Evolutionary conservation across 1,140 invertebrate genomes (phyloP), one percentile per base, ranked within the genome.

Genomic region (Bombus confusus): DNA sequence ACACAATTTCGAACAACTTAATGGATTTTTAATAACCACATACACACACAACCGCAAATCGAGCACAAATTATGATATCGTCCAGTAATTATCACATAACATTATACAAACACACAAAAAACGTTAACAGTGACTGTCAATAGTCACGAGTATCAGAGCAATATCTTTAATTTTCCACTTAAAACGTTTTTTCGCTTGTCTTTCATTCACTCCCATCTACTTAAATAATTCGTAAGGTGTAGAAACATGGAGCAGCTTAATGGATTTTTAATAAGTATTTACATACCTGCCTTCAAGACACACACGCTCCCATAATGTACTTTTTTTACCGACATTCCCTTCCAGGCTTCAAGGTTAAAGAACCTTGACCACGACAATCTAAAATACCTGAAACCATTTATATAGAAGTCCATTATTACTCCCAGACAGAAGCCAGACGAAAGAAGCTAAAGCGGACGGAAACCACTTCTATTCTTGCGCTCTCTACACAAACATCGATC

Each of bases 281-380:
- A n/a, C 59, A 25, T 62, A 34, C 31, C 28, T 62, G 59, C 12
- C 28, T 62, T 12, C 28, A 62, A 62, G 3, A 62, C 1, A 25
- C 28, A 62, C 18, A 0, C 47, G 18, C 47, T 52, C 1, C 18
- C 0, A 12, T 62, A n/a, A 62, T 62, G 59, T 28, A 62, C 28
- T n/a, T 62, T 62, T 52, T 28, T 28, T 62, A 62, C 25, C 59
- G 28, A 52, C 47, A 52, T 52, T 52, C 6, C 47, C 47, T 52
- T 22, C 59, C 10, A 34, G 62, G 12, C 62, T 64, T 31, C 62
- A n/a, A 37, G 66, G 66, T 68, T 37, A 34, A 37, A 22, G 66
- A 68, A 68, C 66, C 66, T 68, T 68, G 66, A 68, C 66, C 66
- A 37, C 66, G 66, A 25, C 66, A 34, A 68, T 68, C 66, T 68